Base-by-base conservation (phyloP, 2,113 vertebrate species). In the Maccullochella peelii region DNA sequence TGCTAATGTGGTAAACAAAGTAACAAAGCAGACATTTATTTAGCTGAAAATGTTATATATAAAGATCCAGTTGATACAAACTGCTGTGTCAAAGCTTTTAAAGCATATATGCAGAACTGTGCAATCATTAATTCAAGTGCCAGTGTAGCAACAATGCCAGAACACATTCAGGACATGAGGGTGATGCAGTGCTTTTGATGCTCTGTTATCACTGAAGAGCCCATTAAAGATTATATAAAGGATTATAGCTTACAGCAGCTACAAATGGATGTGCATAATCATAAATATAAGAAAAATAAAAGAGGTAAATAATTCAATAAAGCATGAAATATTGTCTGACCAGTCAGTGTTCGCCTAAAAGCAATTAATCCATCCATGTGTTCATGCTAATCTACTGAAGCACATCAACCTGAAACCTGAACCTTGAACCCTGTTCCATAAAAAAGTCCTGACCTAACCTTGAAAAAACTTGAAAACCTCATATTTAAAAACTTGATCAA, bases 1-100 rank as follows among this genome's bases (percentile, higher is more conserved):
- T 67, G 62, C 33, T 40, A 23, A 82, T 23, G 65, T 69, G 42
- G 65, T 59, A 71, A 79, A 52, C 42, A 72, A 72, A 80, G 16
- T 3, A 61, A 15, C 21, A 40, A 54, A 21, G 25, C 42, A 18
- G 57, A 63, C 23, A 7, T 69, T 42, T 69, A 59, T 82, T 11
- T 0, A 52, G 20, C 1, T 52, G 18, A 16, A 55, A 65, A 55
- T 47, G 38, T 47, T 44, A 63, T 44, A 8, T 25, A 66, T 44
- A 16, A 66, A 44, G 40, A 67, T 42, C 6, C 20, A 33, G 27
- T 74, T 42, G 23, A 49, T 61, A 36, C 25, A 62, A 74, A 33
- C 42, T 36, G 25, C 42, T 2, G 14, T 44, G 14, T n/a, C 42
- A 14, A 63, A 30, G 68, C 12, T 65, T 55, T 80, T 72, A 72